Evolutionary conservation across 1,140 invertebrate genomes (phyloP).

Genomic region (Apis mellifera): DNA sequence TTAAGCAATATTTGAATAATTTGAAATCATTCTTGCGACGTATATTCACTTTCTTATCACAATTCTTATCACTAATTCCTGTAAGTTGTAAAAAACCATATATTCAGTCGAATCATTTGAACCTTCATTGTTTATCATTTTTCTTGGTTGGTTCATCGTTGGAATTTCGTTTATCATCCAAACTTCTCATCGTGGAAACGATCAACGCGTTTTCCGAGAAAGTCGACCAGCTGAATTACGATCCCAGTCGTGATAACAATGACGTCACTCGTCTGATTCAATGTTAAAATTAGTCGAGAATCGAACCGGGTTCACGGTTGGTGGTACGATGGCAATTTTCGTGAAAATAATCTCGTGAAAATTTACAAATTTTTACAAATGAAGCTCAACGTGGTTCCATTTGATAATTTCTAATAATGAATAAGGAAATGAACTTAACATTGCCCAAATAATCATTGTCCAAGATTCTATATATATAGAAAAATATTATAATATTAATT

Average conservation of each 20-base stretch:
- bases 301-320: background rate
- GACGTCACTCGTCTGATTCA: slow-evolving; percentile 25
- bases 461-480: too few relatives aligned
- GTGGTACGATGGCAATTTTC: background rate
- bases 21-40: too few relatives aligned
- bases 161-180: background rate
- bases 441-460: too few relatives aligned
- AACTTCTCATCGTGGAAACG: background rate
- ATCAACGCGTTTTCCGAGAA: slow-evolving; percentile 22
- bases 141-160: background rate
- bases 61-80: too few relatives aligned
- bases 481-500: too few relatives aligned
- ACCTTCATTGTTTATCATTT: background rate
- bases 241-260: slow-evolving; percentile 17
- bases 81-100: background rate
- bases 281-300: slow-evolving; percentile 40
- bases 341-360: background rate
- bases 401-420: too few relatives aligned
- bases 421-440: too few relatives aligned
- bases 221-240: slow-evolving; percentile 19
- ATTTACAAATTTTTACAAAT: too few relatives aligned
- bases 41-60: too few relatives aligned
- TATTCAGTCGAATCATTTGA: background rate
- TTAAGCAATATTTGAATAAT: too few relatives aligned
- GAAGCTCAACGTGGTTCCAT: too few relatives aligned